Conservation (phyloP, 2,113 vertebrate species). For the Microcebus griseorufus region DNA sequence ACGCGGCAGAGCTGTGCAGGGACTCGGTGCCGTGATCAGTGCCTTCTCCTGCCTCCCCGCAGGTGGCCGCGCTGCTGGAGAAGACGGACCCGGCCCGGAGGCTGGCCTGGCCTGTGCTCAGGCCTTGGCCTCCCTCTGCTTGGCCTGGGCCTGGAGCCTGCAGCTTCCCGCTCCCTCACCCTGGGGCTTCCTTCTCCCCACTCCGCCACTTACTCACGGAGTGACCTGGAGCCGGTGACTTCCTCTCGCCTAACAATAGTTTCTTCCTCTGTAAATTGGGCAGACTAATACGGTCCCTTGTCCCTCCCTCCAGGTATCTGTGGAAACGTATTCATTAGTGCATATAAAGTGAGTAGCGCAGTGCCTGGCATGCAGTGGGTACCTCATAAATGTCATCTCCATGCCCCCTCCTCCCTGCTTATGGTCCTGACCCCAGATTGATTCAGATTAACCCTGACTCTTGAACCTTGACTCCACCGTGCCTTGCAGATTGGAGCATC, state of each 20-base stretch:
- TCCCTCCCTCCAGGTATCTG: not conserved
- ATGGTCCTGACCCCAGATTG: not conserved
- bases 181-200: not conserved
- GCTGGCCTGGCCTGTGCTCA: too few species aligned
- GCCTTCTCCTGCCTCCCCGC: not conserved
- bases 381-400: not conserved
- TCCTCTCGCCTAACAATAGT: not conserved
- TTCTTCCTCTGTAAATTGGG: not conserved
- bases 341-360: not conserved
- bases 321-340: not conserved
- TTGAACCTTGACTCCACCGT: not conserved
- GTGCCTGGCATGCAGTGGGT: not conserved
- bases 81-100: not conserved
- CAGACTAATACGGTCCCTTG: not conserved
- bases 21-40: accelerated
- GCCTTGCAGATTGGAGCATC: constrained; percentile 93
- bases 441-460: not conserved
- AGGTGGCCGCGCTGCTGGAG: not conserved
- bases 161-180: not conserved
- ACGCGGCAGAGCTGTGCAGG: accelerated
- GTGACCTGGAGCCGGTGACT: not conserved
- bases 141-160: too few species aligned
- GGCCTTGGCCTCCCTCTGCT: not conserved
- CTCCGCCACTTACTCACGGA: not conserved
- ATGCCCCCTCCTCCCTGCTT: not conserved